A percentile compares a stretch with the other conserved stretches of the same genome.
phyloP scores from a whole-genome alignment of 2,888 invertebrate species.

The Drosophila prostipennis region DNA sequence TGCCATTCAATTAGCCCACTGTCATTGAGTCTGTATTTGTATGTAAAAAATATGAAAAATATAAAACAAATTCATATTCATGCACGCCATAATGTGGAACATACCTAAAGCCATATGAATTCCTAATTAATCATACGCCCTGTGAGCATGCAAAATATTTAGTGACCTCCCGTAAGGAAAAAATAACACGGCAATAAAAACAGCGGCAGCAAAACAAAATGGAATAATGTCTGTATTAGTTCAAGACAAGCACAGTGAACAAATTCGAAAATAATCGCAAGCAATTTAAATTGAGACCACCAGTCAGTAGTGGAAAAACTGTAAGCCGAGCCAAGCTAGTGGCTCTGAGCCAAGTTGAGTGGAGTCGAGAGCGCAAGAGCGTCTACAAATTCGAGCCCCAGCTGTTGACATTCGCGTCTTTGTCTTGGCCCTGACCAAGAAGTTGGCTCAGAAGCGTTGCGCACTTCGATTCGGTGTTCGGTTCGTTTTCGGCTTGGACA shows the following conservation, averaged over 20 bases:
- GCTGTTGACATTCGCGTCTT: constrained; percentile 74
- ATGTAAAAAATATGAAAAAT: constrained; percentile 18
- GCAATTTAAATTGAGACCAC: constrained; percentile 68
- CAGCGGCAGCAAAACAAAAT: constrained; percentile 38
- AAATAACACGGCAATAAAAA: constrained; percentile 30
- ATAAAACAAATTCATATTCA: constrained; percentile 30
- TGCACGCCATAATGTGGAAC: constrained; percentile 25
- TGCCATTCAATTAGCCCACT: constrained; percentile 41
- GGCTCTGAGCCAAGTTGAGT: constrained; percentile 36
- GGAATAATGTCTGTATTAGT: constrained; percentile 66
- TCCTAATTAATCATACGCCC: constrained; percentile 63
- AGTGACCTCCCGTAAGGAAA: constrained; percentile 58
- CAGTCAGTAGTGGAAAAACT: constrained; percentile 30
- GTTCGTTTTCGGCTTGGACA: constrained; percentile 33
- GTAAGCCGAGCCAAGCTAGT: constrained; percentile 32
- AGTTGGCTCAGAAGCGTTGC: constrained; percentile 64
- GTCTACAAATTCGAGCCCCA: constrained; percentile 7
- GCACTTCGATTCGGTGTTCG: constrained; percentile 40
- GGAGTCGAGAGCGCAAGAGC: constrained; percentile 16
- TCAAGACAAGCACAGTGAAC: constrained; percentile 41
- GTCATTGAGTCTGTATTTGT: constrained; percentile 48
- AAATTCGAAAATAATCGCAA: constrained; percentile 67
- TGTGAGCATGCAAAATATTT: constrained; percentile 62
- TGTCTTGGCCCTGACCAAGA: constrained; percentile 75
- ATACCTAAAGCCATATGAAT: constrained; percentile 44